These are phyloP conservation scores for Drosophila gaucha DNA, from an alignment of 2,888 invertebrate species.

Conservation along the genomic window DNA sequence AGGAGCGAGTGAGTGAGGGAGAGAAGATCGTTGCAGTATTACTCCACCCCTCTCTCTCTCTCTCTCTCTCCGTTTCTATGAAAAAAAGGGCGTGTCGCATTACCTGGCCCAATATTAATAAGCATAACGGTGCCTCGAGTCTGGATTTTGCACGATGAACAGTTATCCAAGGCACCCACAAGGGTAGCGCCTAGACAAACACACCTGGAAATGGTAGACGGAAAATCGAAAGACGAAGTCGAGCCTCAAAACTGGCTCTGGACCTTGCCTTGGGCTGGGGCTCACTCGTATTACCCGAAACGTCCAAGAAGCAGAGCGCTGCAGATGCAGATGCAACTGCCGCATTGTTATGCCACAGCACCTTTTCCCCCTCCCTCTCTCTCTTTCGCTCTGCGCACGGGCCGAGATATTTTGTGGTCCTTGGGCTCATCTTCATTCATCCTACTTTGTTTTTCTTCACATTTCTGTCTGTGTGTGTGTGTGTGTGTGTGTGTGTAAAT, in stretches of 20 bases:
- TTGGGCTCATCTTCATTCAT: conserved; percentile 25
- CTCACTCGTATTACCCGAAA: conserved; percentile 49
- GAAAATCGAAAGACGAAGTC: conserved; percentile 3
- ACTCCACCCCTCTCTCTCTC: not conserved
- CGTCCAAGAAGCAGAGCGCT: conserved; percentile 40
- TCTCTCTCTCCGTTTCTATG: not conserved
- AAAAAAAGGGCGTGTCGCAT: conserved; percentile 64
- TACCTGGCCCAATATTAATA: conserved; percentile 70
- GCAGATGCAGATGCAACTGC: conserved; percentile 57
- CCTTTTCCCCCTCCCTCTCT: conserved; percentile 3
- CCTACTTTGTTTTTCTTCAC: conserved; percentile 31
- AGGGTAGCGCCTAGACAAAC: conserved; percentile 58
- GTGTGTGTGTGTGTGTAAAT: conserved; percentile 46
- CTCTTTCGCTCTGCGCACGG: conserved; percentile 22
- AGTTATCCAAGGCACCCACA: conserved; percentile 58
- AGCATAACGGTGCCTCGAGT: conserved; percentile 65
- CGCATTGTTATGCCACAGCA: conserved; percentile 53
- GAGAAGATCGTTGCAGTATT: not conserved
- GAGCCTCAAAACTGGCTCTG: conserved; percentile 18
- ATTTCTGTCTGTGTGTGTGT: conserved; percentile 28
- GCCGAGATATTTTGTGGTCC: conserved; percentile 10
- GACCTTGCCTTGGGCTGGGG: not conserved
- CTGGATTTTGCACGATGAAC: conserved; percentile 38
- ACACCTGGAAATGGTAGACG: conserved; percentile 55
- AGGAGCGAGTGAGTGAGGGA: conserved; percentile 12